Conservation (phyloP, 2,797 vertebrate species). For the Siniperca undulata region DNA sequence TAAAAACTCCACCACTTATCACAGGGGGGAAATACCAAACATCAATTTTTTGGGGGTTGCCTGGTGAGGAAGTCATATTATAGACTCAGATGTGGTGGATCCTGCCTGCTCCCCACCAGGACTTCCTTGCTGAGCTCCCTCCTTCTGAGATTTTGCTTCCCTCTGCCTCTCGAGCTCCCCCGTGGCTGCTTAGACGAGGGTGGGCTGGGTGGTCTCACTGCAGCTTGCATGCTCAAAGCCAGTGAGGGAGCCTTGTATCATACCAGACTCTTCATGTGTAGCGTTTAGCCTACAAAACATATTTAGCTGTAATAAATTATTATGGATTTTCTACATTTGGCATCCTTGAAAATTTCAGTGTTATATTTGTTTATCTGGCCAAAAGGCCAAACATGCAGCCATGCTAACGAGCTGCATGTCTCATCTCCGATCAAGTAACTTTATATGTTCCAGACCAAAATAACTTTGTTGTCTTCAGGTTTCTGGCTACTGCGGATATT, state of each 20-base stretch:
- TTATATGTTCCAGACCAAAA: conserved; percentile 4
- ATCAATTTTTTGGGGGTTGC: conserved; percentile 6
- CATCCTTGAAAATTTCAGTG: background rate
- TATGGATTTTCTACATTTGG: conserved; percentile 1
- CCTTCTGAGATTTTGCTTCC: conserved; percentile 53
- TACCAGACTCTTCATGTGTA: background rate
- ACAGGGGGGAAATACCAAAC: conserved; percentile 32
- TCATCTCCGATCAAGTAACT: conserved; percentile 4
- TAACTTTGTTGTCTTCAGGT: conserved; percentile 27
- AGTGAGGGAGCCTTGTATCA: conserved; percentile 10
- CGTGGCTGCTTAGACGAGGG: conserved; percentile 56
- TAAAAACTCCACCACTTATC: conserved; percentile 41
- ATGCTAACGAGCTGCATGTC: conserved; percentile 1
- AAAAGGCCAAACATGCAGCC: background rate
- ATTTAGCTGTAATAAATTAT: conserved; percentile 3
- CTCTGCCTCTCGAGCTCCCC: conserved; percentile 56
- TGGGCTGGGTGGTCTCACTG: conserved; percentile 53
- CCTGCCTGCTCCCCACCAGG: conserved; percentile 60
- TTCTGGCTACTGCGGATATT: conserved; percentile 2
- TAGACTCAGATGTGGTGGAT: conserved; percentile 38
- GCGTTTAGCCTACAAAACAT: background rate
- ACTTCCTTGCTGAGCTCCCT: conserved; percentile 62
- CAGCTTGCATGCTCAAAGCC: conserved; percentile 31
- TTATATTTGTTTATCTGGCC: background rate
- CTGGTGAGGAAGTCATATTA: conserved; percentile 34